These are phyloP conservation scores for Parapsyche elsis DNA, from an alignment of 1,140 invertebrate genomes.

Conservation along the genomic window DNA sequence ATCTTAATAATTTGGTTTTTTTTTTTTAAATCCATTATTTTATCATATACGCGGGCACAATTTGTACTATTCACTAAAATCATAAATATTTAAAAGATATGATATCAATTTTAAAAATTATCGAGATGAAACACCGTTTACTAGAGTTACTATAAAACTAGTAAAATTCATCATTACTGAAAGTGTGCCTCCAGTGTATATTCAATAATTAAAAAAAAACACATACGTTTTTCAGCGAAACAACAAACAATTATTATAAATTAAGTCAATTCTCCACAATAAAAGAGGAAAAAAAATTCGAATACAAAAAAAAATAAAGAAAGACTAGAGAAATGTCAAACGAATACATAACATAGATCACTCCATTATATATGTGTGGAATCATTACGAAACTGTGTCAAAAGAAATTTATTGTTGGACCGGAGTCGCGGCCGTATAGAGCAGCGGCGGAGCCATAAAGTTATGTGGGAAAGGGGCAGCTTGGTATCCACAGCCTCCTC, in stretches of 20 bases:
- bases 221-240: not conserved
- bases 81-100: conserved; percentile 16
- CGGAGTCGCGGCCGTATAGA: conserved; percentile 64
- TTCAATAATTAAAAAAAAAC: conserved; percentile 11
- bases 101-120: not conserved
- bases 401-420: conserved; percentile 63
- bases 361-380: conserved; percentile 48
- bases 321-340: conserved; percentile 50
- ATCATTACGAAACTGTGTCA: conserved; percentile 32
- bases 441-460: conserved; percentile 62
- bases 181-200: not conserved
- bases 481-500: conserved; percentile 66
- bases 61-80: conserved; percentile 40
- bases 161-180: not conserved
- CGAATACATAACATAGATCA: conserved; percentile 44
- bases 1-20: not conserved
- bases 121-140: conserved; percentile 11
- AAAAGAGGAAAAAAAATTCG: not conserved
- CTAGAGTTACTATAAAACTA: not conserved
- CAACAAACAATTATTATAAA: conserved; percentile 12
- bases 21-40: not conserved
- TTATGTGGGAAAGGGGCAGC: conserved; percentile 64
- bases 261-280: conserved; percentile 1
- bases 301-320: not conserved
- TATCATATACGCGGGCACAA: not conserved